These are phyloP conservation scores for Chaetophractus vellerosus DNA, from an alignment of 2,797 vertebrate genomes.

Conservation along the genomic window DNA sequence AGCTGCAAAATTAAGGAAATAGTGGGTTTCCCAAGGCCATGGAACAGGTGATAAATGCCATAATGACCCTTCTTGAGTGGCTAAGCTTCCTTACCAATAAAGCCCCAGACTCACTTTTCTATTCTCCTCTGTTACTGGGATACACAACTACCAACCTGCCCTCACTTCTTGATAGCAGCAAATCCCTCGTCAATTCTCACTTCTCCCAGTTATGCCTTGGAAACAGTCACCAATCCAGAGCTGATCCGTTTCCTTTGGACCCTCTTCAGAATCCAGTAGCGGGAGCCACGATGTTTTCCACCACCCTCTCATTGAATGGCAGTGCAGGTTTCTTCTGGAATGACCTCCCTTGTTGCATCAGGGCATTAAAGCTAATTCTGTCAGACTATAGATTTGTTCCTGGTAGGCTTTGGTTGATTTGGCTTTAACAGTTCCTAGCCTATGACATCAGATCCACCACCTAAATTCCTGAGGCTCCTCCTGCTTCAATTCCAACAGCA, in stretches of 20 bases:
- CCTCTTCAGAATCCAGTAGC: not conserved
- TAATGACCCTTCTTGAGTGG: no score
- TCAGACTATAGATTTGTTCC: not conserved
- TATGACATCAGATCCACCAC: not conserved
- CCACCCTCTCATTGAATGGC: not conserved
- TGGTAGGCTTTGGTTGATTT: not conserved
- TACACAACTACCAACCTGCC: not conserved
- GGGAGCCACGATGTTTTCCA: not conserved
- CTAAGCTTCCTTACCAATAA: no score
- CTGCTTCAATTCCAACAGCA: not conserved
- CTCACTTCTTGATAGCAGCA: not conserved
- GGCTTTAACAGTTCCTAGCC: not conserved
- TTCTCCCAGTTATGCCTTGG: not conserved
- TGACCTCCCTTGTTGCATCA: no score
- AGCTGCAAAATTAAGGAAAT: not conserved
- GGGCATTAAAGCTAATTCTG: not conserved
- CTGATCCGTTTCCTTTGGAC: rapidly evolving
- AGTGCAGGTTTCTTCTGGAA: not conserved
- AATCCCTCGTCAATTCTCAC: not conserved
- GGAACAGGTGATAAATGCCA: not conserved
- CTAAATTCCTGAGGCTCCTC: not conserved
- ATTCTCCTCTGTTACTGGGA: not conserved
- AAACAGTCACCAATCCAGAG: not conserved
- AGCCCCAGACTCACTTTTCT: no score
- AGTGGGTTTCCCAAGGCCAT: not conserved